Percentiles rank a stretch among this genome's conserved stretches.
Conservation (phyloP, 2,888 invertebrate genomes). For the Spialia ferax region DNA sequence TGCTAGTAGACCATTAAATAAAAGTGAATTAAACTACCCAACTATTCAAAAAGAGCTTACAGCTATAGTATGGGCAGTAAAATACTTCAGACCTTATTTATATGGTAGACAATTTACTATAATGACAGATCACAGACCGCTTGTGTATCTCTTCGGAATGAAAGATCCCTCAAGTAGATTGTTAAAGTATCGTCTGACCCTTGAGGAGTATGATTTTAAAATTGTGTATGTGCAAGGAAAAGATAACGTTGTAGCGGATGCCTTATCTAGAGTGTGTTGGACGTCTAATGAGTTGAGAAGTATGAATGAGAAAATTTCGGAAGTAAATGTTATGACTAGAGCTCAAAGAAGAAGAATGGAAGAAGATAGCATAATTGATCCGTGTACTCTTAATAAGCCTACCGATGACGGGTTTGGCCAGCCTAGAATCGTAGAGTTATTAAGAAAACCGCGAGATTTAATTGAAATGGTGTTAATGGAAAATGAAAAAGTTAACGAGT, state of each 20-base stretch:
- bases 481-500: not conserved
- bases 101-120: not conserved
- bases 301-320: not conserved
- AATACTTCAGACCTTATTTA: not conserved
- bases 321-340: not conserved
- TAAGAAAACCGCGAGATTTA: constrained; percentile 34
- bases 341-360: not conserved
- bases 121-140: not conserved
- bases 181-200: not conserved
- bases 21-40: not conserved
- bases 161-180: not conserved
- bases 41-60: not conserved
- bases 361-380: not conserved
- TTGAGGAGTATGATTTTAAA: constrained; percentile 38
- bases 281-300: constrained; percentile 43
- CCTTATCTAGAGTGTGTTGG: constrained; percentile 41
- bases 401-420: constrained; percentile 26
- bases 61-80: not conserved
- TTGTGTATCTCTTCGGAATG: not conserved
- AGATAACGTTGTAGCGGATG: constrained; percentile 43
- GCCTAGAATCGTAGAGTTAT: constrained; percentile 1
- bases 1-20: not conserved
- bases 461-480: constrained; percentile 17
- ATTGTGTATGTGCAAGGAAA: constrained; percentile 44
- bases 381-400: constrained; percentile 28